Evolutionary conservation across 2,888 invertebrate genomes (phyloP).

Genomic region (Teleiodes luculella): DNA sequence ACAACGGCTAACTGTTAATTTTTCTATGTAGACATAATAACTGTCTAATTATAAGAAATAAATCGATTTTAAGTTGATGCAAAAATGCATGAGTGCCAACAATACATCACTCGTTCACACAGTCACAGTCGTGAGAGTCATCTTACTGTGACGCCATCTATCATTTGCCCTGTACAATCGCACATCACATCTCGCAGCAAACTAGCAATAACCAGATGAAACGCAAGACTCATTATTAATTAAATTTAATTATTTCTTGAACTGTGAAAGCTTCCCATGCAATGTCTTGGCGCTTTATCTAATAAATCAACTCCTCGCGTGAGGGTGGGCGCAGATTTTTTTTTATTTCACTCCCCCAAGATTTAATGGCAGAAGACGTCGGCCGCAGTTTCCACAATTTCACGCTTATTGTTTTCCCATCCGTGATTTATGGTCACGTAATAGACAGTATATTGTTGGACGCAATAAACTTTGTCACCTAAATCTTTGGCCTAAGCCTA

Average conservation of each 20-base stretch:
- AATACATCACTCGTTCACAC: conserved; percentile 12
- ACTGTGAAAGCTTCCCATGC: conserved; percentile 30
- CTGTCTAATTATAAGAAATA: conserved; percentile 13
- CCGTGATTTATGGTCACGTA: conserved; percentile 74
- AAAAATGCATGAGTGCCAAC: conserved; percentile 6
- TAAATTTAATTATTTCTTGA: conserved; percentile 49
- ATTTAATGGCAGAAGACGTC: conserved; percentile 73
- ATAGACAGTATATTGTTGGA: conserved; percentile 73
- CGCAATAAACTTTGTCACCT: conserved; percentile 77
- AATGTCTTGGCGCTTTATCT: conserved; percentile 35
- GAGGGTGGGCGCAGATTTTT: conserved; percentile 69
- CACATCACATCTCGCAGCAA: conserved; percentile 14
- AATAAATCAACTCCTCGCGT: conserved; percentile 72
- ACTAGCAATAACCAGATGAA: conserved; percentile 7
- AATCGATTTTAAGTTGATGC: conserved; percentile 6
- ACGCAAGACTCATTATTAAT: conserved; percentile 35
- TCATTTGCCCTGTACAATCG: conserved; percentile 13
- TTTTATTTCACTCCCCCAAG: conserved; percentile 77
- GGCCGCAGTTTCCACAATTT: conserved; percentile 77
- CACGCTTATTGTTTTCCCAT: conserved; percentile 80
- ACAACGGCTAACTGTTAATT: not conserved
- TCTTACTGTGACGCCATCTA: conserved; percentile 10
- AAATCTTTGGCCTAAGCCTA: conserved; percentile 75
- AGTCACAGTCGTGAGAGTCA: conserved; percentile 14
- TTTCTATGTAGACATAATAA: conserved; percentile 8